Evolutionary conservation across 2,797 vertebrate species (phyloP).

Genomic region (Urocyon cinereoargenteus): DNA sequence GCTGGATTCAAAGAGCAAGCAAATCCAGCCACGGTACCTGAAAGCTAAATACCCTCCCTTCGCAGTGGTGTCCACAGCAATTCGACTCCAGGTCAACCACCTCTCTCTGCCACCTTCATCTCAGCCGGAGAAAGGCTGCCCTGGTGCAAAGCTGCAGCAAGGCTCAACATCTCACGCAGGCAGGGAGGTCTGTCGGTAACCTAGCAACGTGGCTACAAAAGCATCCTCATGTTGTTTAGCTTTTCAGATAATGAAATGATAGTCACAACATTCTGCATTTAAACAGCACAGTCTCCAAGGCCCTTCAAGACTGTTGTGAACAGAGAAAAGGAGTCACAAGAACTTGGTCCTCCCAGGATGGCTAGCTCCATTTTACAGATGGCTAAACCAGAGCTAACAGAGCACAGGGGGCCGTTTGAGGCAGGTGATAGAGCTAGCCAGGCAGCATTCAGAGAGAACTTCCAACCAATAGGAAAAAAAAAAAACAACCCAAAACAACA

Average conservation of each 20-base stretch:
- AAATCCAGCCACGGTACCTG: not conserved
- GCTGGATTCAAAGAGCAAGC: not conserved
- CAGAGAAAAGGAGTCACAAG: not conserved
- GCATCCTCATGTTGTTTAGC: not conserved
- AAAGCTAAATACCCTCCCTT: not conserved
- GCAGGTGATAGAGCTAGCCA: not conserved
- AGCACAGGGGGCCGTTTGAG: not conserved
- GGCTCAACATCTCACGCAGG: slow-evolving; percentile 20
- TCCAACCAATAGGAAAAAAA: not conserved
- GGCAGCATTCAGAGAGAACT: not conserved
- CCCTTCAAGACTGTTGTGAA: slow-evolving; percentile 16
- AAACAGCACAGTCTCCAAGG: not conserved
- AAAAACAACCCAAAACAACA: no score
- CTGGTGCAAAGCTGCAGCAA: not conserved
- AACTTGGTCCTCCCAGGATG: not conserved
- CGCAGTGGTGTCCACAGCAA: not conserved
- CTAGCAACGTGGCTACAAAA: slow-evolving; percentile 67
- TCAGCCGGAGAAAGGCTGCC: not conserved
- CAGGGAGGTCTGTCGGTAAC: slow-evolving; percentile 65
- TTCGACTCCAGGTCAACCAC: not conserved
- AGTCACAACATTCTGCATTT: slow-evolving; percentile 73
- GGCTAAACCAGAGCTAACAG: not conserved
- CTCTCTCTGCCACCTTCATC: not conserved
- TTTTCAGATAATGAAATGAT: slow-evolving; percentile 69
- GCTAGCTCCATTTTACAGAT: slow-evolving; percentile 15